Conservation (phyloP, 2,888 invertebrate species). For the Electrophaes corylata region DNA sequence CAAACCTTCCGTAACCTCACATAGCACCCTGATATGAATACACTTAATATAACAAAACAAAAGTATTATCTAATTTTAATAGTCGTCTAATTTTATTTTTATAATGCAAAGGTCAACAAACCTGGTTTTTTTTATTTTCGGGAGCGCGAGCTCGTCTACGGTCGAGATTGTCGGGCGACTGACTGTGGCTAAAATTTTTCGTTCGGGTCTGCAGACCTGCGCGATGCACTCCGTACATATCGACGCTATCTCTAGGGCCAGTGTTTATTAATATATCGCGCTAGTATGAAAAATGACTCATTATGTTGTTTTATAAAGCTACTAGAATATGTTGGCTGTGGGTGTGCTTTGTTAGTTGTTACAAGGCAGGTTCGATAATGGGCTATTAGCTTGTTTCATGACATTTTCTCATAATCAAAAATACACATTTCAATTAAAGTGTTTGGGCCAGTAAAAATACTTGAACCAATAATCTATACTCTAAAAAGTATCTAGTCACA, state of each 20-base stretch:
- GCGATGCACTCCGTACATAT: slow-evolving; percentile 24
- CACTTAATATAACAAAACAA: background rate
- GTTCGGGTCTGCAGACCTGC: slow-evolving; percentile 19
- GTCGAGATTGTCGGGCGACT: slow-evolving; percentile 20
- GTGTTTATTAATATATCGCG: slow-evolving; percentile 8
- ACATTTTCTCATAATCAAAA: no score
- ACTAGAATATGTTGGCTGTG: no score
- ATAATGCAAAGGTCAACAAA: slow-evolving; percentile 22
- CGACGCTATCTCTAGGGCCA: slow-evolving; percentile 16
- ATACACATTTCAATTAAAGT: no score
- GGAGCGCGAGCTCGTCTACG: slow-evolving; percentile 20
- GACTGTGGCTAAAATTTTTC: slow-evolving; percentile 19
- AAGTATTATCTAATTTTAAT: background rate
- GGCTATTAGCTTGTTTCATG: no score
- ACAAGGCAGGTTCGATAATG: no score
- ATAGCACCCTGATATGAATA: no score
- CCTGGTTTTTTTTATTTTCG: slow-evolving; percentile 12
- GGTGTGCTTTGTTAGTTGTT: no score
- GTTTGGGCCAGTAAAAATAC: no score
- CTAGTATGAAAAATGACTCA: background rate
- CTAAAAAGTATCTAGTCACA: no score
- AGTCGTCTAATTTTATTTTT: no score
- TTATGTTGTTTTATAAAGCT: background rate
- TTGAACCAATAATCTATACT: no score
- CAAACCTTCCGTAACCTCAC: background rate